Evolutionary conservation across 1,140 invertebrate species (phyloP).

Genomic region (Diabrotica virgifera): DNA sequence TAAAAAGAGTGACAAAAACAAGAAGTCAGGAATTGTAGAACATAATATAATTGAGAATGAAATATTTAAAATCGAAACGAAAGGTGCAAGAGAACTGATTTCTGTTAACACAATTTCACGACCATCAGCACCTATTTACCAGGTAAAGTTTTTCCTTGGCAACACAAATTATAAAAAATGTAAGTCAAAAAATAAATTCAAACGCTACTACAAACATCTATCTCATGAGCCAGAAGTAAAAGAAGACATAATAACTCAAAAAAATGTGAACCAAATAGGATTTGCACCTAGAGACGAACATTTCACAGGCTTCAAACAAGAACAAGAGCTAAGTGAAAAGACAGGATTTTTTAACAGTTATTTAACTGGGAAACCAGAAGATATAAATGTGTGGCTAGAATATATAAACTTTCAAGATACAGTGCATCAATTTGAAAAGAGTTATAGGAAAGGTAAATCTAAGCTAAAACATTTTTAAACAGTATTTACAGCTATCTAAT

Average conservation of each 20-base stretch:
- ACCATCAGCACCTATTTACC: conserved; percentile 52
- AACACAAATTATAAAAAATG: conserved; percentile 32
- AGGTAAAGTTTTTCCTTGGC: conserved; percentile 37
- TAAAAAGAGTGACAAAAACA: conserved; percentile 33
- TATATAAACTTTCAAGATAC: conserved; percentile 58
- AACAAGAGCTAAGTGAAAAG: conserved; percentile 50
- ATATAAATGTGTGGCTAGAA: conserved; percentile 56
- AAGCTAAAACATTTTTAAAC: not conserved
- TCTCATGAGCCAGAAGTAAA: conserved; percentile 32
- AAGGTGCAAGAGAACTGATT: conserved; percentile 47
- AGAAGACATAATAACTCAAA: conserved; percentile 38
- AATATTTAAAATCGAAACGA: conserved; percentile 49
- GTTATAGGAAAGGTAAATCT: conserved; percentile 44
- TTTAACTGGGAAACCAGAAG: conserved; percentile 50
- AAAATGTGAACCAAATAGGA: conserved; percentile 26
- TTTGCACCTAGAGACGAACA: conserved; percentile 31
- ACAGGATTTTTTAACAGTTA: conserved; percentile 54
- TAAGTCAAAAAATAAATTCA: conserved; percentile 36
- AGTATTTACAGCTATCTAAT: too few relatives aligned
- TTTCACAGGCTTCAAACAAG: conserved; percentile 42
- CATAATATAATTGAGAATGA: not conserved
- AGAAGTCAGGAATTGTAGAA: conserved; percentile 11
- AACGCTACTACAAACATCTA: conserved; percentile 47
- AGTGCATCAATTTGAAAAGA: conserved; percentile 48
- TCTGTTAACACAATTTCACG: conserved; percentile 50